These are phyloP conservation scores for Hafferia zeledoni DNA, from an alignment of 2,797 vertebrate genomes.

Conservation along the genomic window DNA sequence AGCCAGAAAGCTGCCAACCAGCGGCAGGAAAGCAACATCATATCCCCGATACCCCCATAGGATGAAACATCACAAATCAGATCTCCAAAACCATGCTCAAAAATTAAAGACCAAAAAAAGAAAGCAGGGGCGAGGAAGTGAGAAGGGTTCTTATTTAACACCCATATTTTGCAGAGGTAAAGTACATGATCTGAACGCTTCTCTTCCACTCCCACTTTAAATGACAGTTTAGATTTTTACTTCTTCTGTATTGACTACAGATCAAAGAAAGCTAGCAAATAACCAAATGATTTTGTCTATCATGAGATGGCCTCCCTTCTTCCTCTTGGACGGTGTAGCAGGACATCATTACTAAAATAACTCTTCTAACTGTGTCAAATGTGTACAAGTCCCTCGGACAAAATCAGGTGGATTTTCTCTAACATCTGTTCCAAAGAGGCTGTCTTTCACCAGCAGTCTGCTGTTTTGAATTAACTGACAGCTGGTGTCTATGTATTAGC, in stretches of 20 bases:
- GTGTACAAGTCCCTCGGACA: neutral
- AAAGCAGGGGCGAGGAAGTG: neutral
- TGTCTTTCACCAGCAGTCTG: neutral
- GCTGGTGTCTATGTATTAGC: neutral
- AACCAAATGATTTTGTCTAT: neutral
- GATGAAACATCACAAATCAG: neutral
- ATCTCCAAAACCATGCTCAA: neutral
- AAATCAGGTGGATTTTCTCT: neutral
- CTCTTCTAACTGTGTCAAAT: neutral
- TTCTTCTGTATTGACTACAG: neutral
- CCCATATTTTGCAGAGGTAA: neutral
- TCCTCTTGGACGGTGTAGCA: neutral
- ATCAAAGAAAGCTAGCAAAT: neutral
- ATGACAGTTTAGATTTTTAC: neutral
- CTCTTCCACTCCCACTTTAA: neutral
- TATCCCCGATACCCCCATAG: neutral
- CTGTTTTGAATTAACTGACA: constrained; percentile 18
- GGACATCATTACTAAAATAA: neutral
- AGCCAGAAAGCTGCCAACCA: neutral
- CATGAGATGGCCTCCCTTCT: neutral
- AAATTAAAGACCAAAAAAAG: neutral
- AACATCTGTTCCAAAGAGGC: neutral
- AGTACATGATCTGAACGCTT: neutral
- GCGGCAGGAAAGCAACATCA: neutral
- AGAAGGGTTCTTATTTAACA: neutral